These are phyloP conservation scores for Odontophorus gujanensis DNA, from an alignment of 2,113 vertebrate genomes.

Conservation along the genomic window DNA sequence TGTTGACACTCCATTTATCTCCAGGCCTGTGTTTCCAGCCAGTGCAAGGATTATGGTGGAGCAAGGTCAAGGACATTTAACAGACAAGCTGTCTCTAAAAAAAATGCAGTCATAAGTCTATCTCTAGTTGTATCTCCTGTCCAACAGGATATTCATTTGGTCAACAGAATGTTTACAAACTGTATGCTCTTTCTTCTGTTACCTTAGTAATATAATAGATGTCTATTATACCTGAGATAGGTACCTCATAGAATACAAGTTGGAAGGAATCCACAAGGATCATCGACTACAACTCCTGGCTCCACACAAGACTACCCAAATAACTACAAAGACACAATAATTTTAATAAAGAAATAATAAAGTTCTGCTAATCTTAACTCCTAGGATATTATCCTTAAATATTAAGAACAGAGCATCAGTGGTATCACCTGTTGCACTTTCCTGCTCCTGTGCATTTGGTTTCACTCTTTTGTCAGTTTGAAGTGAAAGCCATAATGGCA, in stretches of 20 bases:
- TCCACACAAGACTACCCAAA: too few species aligned
- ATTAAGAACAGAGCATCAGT: not conserved
- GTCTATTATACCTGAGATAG: too few species aligned
- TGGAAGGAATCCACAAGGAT: too few species aligned
- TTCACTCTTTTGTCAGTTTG: not conserved
- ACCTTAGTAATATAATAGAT: not conserved
- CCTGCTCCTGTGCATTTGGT: not conserved
- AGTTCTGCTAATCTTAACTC: not conserved
- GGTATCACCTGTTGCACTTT: not conserved
- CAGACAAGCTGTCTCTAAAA: not conserved
- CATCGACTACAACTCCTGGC: too few species aligned
- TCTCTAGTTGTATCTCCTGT: not conserved
- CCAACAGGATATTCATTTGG: not conserved
- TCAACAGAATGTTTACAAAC: not conserved
- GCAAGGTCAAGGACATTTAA: not conserved
- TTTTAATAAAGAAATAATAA: not conserved
- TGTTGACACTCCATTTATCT: not conserved
- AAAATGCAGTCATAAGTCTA: not conserved
- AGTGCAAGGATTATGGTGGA: fast-evolving
- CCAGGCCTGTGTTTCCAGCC: not conserved
- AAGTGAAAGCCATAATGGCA: not conserved
- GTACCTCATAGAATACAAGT: not conserved
- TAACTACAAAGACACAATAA: not conserved
- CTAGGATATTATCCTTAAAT: not conserved
- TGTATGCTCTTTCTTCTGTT: not conserved